Percentiles rank a stretch among this genome's conserved stretches.
phyloP scores from a whole-genome alignment of 2,797 vertebrate species.

The Tragelaphus eurycerus region DNA sequence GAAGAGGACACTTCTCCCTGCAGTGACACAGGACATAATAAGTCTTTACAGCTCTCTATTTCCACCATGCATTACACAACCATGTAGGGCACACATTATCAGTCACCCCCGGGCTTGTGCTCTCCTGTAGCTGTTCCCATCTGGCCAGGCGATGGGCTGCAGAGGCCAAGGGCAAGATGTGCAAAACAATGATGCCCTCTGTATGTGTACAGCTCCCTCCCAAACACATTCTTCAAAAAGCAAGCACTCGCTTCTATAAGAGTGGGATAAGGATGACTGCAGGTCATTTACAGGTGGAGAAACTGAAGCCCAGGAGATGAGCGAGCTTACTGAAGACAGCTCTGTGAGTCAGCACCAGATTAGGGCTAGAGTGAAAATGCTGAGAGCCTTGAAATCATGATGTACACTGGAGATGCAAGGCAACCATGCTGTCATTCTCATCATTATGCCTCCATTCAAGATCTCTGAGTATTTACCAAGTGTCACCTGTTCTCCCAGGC shows the following conservation, averaged over 20 bases:
- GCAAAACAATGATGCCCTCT: background rate
- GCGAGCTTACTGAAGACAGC: background rate
- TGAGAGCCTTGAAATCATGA: background rate
- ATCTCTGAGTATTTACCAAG: background rate
- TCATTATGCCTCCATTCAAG: background rate
- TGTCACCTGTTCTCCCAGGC: background rate
- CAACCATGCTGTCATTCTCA: rapidly evolving
- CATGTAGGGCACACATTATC: background rate
- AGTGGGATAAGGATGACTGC: background rate
- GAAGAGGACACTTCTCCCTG: background rate
- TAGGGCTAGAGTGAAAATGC: background rate
- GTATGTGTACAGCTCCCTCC: background rate
- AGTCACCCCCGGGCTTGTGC: background rate
- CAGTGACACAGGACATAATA: background rate
- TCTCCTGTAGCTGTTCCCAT: background rate
- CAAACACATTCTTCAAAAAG: conserved; percentile 1
- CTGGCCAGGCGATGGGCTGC: background rate
- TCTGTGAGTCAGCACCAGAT: background rate
- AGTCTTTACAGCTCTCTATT: background rate
- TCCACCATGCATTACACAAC: background rate
- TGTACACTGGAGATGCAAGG: background rate
- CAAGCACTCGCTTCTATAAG: background rate
- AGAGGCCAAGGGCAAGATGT: conserved; percentile 17
- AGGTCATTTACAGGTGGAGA: background rate
- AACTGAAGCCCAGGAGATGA: background rate